These are phyloP conservation scores for Allolobophora icterica DNA, from an alignment of 2,888 invertebrate species.

Conservation along the genomic window DNA sequence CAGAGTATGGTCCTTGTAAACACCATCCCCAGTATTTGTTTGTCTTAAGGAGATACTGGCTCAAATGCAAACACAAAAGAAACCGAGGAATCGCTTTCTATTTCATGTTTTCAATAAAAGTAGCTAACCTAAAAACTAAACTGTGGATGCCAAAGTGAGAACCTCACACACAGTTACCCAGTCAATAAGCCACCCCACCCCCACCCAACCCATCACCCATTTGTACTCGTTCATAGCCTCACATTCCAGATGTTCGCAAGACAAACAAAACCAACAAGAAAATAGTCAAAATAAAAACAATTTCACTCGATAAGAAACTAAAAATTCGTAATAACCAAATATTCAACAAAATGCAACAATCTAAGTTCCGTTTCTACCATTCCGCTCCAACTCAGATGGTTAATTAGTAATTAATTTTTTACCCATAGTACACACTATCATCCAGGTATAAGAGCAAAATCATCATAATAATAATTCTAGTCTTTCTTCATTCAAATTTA, in stretches of 20 bases:
- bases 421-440: not conserved
- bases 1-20: not conserved
- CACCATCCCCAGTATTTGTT: not conserved
- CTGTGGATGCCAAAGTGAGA: not conserved
- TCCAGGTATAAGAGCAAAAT: not conserved
- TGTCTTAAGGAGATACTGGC: not conserved
- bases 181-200: not conserved
- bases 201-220: not conserved
- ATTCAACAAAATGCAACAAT: not conserved
- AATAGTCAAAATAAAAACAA: slow-evolving; percentile 1
- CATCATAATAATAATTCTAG: not conserved
- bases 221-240: not conserved
- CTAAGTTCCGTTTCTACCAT: not conserved
- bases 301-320: slow-evolving; percentile 17
- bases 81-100: not conserved
- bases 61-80: not conserved
- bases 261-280: slow-evolving; percentile 11
- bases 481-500: not conserved
- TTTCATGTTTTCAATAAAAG: not conserved
- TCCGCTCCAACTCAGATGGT: not conserved
- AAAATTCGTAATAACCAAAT: slow-evolving; percentile 6
- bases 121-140: not conserved
- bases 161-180: not conserved
- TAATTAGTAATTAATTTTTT: not conserved
- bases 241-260: not conserved